A percentile compares a stretch with the other conserved stretches of the same genome.
These are phyloP conservation scores for Cephus sareptanus DNA, from an alignment of 2,888 invertebrate genomes.

Conservation along the genomic window DNA sequence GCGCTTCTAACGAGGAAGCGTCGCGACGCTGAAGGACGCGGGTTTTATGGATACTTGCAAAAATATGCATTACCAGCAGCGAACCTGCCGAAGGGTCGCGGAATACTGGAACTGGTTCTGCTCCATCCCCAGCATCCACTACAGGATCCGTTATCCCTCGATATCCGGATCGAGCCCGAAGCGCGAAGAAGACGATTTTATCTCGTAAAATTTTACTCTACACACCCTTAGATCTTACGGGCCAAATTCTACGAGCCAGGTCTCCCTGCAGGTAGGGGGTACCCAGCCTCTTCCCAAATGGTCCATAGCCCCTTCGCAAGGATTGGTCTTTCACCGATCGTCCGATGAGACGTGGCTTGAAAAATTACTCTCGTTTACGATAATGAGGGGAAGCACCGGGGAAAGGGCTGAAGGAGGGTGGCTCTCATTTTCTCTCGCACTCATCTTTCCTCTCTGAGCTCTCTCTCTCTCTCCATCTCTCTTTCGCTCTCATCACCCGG, in stretches of 20 bases:
- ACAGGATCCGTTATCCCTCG: slow-evolving; percentile 40
- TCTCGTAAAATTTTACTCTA: too few species aligned
- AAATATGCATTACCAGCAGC: slow-evolving; percentile 29
- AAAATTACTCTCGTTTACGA: slow-evolving; percentile 43
- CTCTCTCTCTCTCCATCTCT: too few species aligned
- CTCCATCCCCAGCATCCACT: slow-evolving; percentile 9
- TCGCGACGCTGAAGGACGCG: too few species aligned
- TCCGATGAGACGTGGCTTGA: slow-evolving; percentile 27
- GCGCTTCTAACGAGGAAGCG: slow-evolving; percentile 6
- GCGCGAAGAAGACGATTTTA: too few species aligned
- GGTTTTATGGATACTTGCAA: slow-evolving; percentile 18
- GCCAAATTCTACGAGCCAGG: too few species aligned
- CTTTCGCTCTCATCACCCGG: too few species aligned
- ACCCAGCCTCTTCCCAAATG: too few species aligned
- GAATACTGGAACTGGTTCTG: background rate
- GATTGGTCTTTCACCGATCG: slow-evolving; percentile 28
- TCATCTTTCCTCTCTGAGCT: background rate
- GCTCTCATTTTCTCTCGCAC: slow-evolving; percentile 1
- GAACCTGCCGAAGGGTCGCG: background rate
- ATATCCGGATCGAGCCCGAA: slow-evolving; percentile 23
- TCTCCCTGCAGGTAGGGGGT: too few species aligned
- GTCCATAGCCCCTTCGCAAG: background rate
- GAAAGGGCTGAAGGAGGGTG: background rate
- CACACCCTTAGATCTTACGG: too few species aligned
- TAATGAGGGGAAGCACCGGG: slow-evolving; percentile 39